phyloP scores from a whole-genome alignment of 2,888 invertebrate genomes.

The Epinotia ramella region DNA sequence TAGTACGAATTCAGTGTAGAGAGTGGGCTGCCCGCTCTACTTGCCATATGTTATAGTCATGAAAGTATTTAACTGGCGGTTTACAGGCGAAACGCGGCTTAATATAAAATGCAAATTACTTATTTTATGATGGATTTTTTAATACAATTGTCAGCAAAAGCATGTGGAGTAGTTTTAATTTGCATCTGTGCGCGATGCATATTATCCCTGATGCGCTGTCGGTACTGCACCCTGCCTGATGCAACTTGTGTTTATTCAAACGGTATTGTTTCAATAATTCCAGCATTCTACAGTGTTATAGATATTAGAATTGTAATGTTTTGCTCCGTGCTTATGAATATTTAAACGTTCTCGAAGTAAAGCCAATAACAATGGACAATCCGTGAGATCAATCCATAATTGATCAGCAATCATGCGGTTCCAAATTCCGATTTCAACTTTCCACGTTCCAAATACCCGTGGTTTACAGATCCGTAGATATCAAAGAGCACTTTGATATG shows the following conservation, averaged over 20 bases:
- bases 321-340: constrained; percentile 36
- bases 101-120: constrained; percentile 49
- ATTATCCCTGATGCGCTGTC: not conserved
- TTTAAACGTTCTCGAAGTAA: constrained; percentile 27
- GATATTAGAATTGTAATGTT: constrained; percentile 37
- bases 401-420: constrained; percentile 33
- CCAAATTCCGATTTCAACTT: constrained; percentile 31
- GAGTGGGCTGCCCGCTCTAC: constrained; percentile 82
- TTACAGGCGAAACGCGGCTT: constrained; percentile 65
- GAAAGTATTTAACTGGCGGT: constrained; percentile 74
- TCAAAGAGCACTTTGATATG: constrained; percentile 40
- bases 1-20: constrained; percentile 79
- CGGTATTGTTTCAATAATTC: constrained; percentile 26
- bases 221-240: constrained; percentile 8
- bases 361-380: constrained; percentile 34
- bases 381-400: constrained; percentile 38
- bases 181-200: not conserved
- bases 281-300: constrained; percentile 21
- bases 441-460: constrained; percentile 20
- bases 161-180: constrained; percentile 13
- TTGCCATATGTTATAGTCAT: constrained; percentile 81
- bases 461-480: constrained; percentile 25
- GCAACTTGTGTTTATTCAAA: constrained; percentile 22
- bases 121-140: constrained; percentile 51
- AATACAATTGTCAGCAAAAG: constrained; percentile 26